phyloP scores from a whole-genome alignment of 2,113 vertebrate genomes.

The Cyprinus carpio region DNA sequence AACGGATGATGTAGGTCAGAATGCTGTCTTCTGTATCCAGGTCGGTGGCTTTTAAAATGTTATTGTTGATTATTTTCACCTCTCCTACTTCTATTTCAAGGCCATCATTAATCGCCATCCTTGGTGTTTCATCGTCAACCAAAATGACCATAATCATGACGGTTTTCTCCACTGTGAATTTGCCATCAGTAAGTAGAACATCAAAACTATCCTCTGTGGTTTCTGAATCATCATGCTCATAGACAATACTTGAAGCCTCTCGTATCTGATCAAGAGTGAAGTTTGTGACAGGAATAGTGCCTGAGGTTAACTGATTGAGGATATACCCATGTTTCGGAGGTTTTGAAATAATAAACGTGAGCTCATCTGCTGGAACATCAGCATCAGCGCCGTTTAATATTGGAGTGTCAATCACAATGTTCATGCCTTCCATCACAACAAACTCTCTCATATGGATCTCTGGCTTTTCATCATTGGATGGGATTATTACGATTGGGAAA shows the following conservation, averaged over 20 bases:
- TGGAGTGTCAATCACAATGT: conserved; percentile 88
- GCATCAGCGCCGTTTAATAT: conserved; percentile 88
- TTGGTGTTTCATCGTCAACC: conserved; percentile 93
- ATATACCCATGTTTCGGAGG: conserved; percentile 86
- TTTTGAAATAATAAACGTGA: conserved; percentile 83
- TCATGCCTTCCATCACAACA: conserved; percentile 98
- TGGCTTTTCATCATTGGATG: conserved; percentile 90
- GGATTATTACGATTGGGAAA: conserved; percentile 87
- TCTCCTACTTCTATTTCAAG: conserved; percentile 90
- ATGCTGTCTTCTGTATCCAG: conserved; percentile 90
- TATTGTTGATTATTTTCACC: conserved; percentile 81
- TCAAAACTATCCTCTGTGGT: conserved; percentile 88
- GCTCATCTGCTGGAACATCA: conserved; percentile 82
- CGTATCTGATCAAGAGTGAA: conserved; percentile 90
- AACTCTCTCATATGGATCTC: conserved; percentile 91
- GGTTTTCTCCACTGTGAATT: conserved; percentile 78
- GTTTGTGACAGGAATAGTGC: conserved; percentile 82
- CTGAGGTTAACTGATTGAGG: conserved; percentile 85
- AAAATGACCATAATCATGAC: conserved; percentile 86
- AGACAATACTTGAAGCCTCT: conserved; percentile 91
- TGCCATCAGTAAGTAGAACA: conserved; percentile 87
- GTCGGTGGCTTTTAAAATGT: conserved; percentile 89
- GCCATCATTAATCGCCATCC: conserved; percentile 92
- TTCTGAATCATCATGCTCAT: conserved; percentile 93
- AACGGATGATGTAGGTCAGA: conserved; percentile 84